A percentile compares a stretch with the other conserved stretches of the same genome.
These are phyloP conservation scores for Sminthopsis crassicaudata DNA, from an alignment of 2,113 vertebrate species.

Conservation along the genomic window DNA sequence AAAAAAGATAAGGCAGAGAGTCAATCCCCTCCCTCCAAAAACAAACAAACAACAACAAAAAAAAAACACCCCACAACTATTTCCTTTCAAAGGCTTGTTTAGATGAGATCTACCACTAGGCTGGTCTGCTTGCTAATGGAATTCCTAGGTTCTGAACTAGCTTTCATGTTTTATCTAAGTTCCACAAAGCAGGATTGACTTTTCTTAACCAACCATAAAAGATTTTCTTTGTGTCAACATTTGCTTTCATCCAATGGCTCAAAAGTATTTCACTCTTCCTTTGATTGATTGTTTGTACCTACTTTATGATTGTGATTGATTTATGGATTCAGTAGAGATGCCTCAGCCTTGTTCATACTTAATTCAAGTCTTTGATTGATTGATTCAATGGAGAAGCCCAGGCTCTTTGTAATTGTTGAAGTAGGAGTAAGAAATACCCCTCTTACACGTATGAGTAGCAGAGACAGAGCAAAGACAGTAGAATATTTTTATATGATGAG, in stretches of 20 bases:
- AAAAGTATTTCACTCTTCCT: constrained; percentile 1
- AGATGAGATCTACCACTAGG: not conserved
- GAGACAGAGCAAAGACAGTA: not conserved
- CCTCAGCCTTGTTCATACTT: not conserved
- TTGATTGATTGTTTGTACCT: not conserved
- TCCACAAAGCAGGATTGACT: not conserved
- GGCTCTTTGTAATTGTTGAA: not conserved
- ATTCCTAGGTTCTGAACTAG: not conserved
- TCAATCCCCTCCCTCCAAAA: not conserved
- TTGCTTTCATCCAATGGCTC: not conserved
- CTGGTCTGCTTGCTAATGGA: not conserved
- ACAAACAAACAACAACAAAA: too few relatives aligned
- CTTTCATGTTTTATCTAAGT: not conserved
- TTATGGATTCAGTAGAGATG: not conserved
- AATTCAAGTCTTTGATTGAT: constrained; percentile 1
- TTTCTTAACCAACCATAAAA: not conserved
- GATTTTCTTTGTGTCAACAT: not conserved
- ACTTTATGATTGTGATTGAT: not conserved
- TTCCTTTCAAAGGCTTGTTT: not conserved
- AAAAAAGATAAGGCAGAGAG: not conserved
- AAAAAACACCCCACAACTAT: not conserved
- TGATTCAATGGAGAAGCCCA: not conserved
- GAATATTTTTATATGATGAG: not conserved
- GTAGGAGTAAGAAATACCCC: not conserved
- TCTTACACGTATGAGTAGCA: not conserved